Evolutionary conservation across 2,888 invertebrate species (phyloP).

Genomic region (Drosophila planitibia): DNA sequence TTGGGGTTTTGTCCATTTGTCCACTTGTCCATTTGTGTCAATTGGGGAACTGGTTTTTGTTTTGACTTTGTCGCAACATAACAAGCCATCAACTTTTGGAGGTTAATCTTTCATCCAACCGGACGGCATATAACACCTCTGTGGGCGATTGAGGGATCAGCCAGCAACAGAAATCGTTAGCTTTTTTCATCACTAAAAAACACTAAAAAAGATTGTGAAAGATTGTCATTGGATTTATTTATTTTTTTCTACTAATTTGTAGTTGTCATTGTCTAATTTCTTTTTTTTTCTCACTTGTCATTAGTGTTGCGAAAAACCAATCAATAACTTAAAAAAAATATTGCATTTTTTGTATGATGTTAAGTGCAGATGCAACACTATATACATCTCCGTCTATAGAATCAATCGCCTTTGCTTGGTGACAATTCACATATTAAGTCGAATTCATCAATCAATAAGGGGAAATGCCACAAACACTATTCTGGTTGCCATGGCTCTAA

Average conservation of each 20-base stretch:
- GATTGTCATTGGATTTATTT: conserved; percentile 18
- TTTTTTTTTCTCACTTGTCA: conserved; percentile 27
- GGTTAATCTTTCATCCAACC: conserved; percentile 69
- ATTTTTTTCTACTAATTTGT: conserved; percentile 11
- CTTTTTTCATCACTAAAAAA: conserved; percentile 55
- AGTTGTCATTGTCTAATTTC: conserved; percentile 27
- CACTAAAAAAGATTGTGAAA: conserved; percentile 48
- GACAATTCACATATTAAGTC: conserved; percentile 22
- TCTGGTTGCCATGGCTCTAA: conserved; percentile 8
- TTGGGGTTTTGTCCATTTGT: conserved; percentile 25
- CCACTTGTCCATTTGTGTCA: conserved; percentile 18
- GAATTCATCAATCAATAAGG: conserved; percentile 16
- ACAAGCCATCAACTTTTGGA: conserved; percentile 47
- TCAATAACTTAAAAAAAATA: conserved; percentile 11
- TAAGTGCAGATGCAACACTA: conserved; percentile 14
- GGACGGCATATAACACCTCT: conserved; percentile 45
- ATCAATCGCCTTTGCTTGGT: background rate
- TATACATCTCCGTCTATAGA: background rate
- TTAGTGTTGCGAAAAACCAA: conserved; percentile 45
- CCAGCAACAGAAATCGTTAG: conserved; percentile 52
- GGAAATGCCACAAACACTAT: background rate
- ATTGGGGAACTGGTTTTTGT: conserved; percentile 62
- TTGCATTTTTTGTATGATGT: background rate
- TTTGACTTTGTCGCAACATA: conserved; percentile 51
- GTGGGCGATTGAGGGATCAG: background rate